Evolutionary conservation across 1,140 invertebrate genomes (phyloP).

Genomic region (Macrobrachium rosenbergii): DNA sequence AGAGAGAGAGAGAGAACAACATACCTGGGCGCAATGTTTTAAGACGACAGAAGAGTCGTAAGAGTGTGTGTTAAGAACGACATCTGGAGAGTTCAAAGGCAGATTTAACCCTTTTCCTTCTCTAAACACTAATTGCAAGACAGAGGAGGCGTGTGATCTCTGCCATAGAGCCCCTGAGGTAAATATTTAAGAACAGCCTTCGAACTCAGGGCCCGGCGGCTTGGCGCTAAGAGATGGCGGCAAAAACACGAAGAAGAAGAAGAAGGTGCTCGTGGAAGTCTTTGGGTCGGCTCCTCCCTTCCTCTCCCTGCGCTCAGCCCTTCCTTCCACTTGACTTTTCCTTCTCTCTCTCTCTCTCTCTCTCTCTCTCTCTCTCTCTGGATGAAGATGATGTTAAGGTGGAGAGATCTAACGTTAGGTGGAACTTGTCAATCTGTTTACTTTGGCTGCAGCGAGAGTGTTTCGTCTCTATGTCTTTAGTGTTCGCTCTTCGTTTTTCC

Average conservation of each 20-base stretch:
- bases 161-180: conserved; percentile 34
- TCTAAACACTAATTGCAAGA: conserved; percentile 58
- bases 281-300: not conserved
- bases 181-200: conserved; percentile 53
- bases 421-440: too few species aligned
- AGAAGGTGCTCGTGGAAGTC: not conserved
- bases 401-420: too few species aligned
- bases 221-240: conserved; percentile 39
- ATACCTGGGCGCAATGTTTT: not conserved
- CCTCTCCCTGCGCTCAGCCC: not conserved
- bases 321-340: too few species aligned
- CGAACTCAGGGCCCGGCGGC: conserved; percentile 1
- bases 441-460: too few species aligned
- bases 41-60: not conserved
- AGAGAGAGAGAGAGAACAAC: conserved; percentile 31
- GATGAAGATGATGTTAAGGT: too few species aligned
- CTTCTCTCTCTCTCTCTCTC: conserved; percentile 8
- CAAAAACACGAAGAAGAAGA: conserved; percentile 7
- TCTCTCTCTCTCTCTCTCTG: conserved; percentile 37
- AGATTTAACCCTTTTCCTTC: conserved; percentile 35
- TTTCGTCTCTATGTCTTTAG: too few species aligned
- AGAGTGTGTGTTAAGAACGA: conserved; percentile 8
- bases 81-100: conserved; percentile 43
- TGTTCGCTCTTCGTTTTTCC: too few species aligned
- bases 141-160: conserved; percentile 45